Conservation (phyloP, 53 echinoderm and acorn worm species). For the Holothuria leucospilota region DNA sequence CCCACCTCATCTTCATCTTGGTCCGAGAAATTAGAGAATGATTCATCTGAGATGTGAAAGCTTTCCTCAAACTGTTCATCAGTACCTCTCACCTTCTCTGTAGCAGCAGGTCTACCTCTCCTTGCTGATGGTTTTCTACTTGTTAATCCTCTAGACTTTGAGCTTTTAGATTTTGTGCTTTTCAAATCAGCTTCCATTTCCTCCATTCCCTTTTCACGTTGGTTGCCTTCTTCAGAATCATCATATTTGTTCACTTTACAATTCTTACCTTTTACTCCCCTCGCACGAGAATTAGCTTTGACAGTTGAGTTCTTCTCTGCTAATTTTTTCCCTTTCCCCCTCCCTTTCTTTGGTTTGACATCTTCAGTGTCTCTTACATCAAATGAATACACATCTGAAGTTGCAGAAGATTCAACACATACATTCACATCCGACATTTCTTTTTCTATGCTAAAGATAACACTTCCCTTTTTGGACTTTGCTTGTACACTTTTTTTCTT, state of each 20-base stretch:
- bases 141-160: background rate
- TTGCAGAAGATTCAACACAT: background rate
- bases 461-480: slow-evolving; percentile 69
- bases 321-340: slow-evolving; percentile 37
- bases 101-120: slow-evolving; percentile 55
- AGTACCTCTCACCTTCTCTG: slow-evolving; percentile 63
- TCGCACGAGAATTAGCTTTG: background rate
- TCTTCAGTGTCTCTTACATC: slow-evolving; percentile 49
- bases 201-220: too few species aligned
- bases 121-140: slow-evolving; percentile 34
- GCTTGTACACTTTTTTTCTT: slow-evolving; percentile 43
- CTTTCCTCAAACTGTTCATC: slow-evolving; percentile 38
- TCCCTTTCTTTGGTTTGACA: slow-evolving; percentile 56
- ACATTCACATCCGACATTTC: slow-evolving; percentile 1
- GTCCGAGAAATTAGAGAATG: background rate
- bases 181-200: too few species aligned
- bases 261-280: too few species aligned
- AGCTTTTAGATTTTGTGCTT: background rate
- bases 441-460: slow-evolving; percentile 31
- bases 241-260: too few species aligned
- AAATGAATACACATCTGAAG: slow-evolving; percentile 63
- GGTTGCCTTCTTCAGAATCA: too few species aligned
- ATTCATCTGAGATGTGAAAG: slow-evolving; percentile 8
- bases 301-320: slow-evolving; percentile 39
- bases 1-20: background rate